A percentile compares a stretch with the other conserved stretches of the same genome.
phyloP scores from a whole-genome alignment of 2,113 vertebrate genomes.

The Phocoena sinus region DNA sequence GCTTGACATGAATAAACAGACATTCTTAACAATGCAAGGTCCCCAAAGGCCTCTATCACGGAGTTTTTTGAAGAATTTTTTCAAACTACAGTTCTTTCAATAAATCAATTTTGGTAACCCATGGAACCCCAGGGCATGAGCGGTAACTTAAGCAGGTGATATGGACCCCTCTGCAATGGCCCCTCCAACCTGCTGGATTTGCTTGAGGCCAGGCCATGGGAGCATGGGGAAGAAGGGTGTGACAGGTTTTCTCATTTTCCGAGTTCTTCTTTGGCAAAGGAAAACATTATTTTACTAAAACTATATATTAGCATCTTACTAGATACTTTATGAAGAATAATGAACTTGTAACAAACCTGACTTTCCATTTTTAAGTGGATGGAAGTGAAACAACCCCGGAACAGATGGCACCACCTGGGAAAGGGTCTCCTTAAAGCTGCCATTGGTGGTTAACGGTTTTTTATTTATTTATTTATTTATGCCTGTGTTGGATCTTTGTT shows the following conservation, averaged over 20 bases:
- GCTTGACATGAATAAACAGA: background rate
- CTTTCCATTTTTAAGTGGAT: background rate
- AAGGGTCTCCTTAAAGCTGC: too few species aligned
- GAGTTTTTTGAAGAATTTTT: background rate
- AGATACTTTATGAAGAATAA: background rate
- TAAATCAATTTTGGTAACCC: background rate
- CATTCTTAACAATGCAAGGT: background rate
- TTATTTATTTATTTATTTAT: too few species aligned
- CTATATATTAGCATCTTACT: background rate
- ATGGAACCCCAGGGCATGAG: background rate
- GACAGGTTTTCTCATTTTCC: background rate
- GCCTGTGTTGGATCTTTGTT: too few species aligned
- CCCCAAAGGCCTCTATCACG: background rate
- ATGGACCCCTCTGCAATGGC: background rate
- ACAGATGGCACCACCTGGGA: rapidly evolving
- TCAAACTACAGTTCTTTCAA: background rate
- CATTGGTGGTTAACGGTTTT: rapidly evolving
- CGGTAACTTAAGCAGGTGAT: rapidly evolving
- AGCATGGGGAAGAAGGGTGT: background rate
- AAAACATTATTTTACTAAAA: background rate
- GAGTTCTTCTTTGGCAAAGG: background rate
- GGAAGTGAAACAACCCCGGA: background rate
- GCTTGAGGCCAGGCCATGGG: background rate
- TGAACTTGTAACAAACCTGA: background rate
- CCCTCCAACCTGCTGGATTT: background rate